phyloP scores from a whole-genome alignment of 2,888 invertebrate genomes.

The Sinelater perroti region DNA sequence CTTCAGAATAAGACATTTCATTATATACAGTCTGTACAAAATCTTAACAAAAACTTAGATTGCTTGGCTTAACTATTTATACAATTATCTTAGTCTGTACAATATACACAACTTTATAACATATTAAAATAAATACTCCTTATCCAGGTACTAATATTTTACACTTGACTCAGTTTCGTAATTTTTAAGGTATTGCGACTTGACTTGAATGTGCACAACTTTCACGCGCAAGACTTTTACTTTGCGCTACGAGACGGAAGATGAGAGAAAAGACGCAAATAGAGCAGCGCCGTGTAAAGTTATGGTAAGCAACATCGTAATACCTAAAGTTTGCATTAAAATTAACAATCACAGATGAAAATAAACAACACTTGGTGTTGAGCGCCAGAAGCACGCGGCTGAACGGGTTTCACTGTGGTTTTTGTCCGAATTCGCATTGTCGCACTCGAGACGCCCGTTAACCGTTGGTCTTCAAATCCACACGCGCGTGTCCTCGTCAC shows the following conservation, averaged over 20 bases:
- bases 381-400: constrained; percentile 37
- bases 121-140: constrained; percentile 58
- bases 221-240: constrained; percentile 16
- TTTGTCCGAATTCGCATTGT: constrained; percentile 33
- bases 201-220: constrained; percentile 21
- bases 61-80: constrained; percentile 41
- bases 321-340: constrained; percentile 45
- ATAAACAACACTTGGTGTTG: constrained; percentile 36
- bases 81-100: constrained; percentile 49
- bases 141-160: constrained; percentile 61
- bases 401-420: constrained; percentile 34
- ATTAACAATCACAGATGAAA: constrained; percentile 46
- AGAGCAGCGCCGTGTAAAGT: constrained; percentile 11
- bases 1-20: constrained; percentile 50
- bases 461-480: constrained; percentile 23
- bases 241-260: constrained; percentile 1
- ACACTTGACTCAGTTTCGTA: constrained; percentile 53
- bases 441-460: constrained; percentile 24
- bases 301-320: constrained; percentile 36
- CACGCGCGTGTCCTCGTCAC: constrained; percentile 25
- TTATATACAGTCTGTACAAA: constrained; percentile 59
- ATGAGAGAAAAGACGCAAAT: not conserved
- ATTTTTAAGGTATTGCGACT: constrained; percentile 38
- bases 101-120: constrained; percentile 42
- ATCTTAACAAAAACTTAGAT: constrained; percentile 46